Conservation (phyloP, 2,113 vertebrate genomes). For the Pelobates fuscus region DNA sequence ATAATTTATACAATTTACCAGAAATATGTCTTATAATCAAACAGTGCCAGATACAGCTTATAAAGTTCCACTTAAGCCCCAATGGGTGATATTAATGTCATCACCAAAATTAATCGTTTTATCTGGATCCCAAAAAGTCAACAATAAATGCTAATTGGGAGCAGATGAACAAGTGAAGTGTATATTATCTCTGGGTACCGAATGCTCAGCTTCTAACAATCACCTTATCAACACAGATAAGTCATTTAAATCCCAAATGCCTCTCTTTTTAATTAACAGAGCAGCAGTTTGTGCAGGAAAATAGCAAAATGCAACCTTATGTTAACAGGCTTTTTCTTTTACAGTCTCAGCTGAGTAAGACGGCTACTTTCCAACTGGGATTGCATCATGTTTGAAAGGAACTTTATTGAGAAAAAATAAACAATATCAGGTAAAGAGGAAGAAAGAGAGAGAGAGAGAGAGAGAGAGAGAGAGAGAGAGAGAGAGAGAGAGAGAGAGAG, state of each 20-base stretch:
- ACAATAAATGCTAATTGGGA: slow-evolving; percentile 62
- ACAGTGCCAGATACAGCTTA: slow-evolving; percentile 55
- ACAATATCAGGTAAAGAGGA: no score
- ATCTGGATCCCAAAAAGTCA: slow-evolving; percentile 54
- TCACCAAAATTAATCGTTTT: slow-evolving; percentile 56
- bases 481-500: no score
- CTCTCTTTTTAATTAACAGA: slow-evolving; percentile 59
- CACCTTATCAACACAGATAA: slow-evolving; percentile 49
- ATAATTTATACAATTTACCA: no score
- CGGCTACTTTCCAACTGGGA: no score
- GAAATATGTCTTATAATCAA: slow-evolving; percentile 52
- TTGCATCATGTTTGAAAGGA: no score
- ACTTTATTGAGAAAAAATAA: no score
- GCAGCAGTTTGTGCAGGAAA: slow-evolving; percentile 1
- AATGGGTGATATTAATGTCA: slow-evolving; percentile 52
- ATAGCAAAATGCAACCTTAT: not conserved
- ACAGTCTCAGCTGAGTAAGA: no score
- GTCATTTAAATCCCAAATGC: slow-evolving; percentile 61
- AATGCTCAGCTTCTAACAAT: slow-evolving; percentile 53
- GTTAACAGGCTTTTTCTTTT: not conserved
- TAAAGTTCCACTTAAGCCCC: slow-evolving; percentile 60
- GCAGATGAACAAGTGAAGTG: slow-evolving; percentile 56
- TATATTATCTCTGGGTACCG: slow-evolving; percentile 57
- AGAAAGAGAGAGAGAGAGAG: no score
- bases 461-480: no score